Evolutionary conservation across 2,797 vertebrate species (phyloP).

Genomic region (Lacerta viridis): DNA sequence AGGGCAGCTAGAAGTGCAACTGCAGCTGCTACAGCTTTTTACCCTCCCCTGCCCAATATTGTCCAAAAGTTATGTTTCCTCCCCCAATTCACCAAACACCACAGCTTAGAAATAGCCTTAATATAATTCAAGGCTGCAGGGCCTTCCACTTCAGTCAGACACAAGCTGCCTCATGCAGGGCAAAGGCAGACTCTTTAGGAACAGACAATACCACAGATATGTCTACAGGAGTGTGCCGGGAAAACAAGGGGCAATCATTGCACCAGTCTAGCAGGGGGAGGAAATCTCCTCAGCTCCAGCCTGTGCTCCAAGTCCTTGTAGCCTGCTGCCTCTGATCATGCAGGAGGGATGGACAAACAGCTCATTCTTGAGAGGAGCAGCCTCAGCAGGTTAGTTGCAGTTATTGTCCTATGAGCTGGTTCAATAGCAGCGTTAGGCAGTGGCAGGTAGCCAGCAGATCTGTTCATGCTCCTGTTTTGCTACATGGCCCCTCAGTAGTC

Average conservation of each 20-base stretch:
- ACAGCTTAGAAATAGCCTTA: conserved; percentile 76
- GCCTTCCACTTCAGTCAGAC: conserved; percentile 65
- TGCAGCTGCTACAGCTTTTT: neutral
- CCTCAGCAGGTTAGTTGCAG: conserved; percentile 67
- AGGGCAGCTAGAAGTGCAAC: conserved; percentile 12
- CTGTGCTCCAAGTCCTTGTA: neutral
- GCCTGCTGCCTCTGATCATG: conserved; percentile 65
- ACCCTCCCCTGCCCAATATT: neutral
- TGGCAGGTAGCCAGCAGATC: conserved; percentile 66
- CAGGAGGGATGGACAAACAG: conserved; percentile 64
- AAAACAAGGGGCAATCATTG: conserved; percentile 1
- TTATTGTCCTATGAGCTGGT: conserved; percentile 62
- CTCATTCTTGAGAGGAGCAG: conserved; percentile 68
- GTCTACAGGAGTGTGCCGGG: conserved; percentile 22
- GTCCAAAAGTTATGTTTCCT: neutral
- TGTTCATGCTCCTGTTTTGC: conserved; percentile 43
- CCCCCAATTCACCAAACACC: conserved; percentile 3
- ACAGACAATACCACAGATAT: conserved; percentile 58
- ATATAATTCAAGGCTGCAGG: conserved; percentile 77
- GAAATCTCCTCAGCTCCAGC: neutral
- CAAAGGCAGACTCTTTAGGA: conserved; percentile 37
- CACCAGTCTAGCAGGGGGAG: neutral
- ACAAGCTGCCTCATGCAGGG: conserved; percentile 61
- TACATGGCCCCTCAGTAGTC: conserved; percentile 89
- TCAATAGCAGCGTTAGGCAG: conserved; percentile 65